A percentile compares a stretch with the other conserved stretches of the same genome.
These are phyloP conservation scores for Channa maculata DNA, from an alignment of 2,113 vertebrate genomes.

Conservation along the genomic window DNA sequence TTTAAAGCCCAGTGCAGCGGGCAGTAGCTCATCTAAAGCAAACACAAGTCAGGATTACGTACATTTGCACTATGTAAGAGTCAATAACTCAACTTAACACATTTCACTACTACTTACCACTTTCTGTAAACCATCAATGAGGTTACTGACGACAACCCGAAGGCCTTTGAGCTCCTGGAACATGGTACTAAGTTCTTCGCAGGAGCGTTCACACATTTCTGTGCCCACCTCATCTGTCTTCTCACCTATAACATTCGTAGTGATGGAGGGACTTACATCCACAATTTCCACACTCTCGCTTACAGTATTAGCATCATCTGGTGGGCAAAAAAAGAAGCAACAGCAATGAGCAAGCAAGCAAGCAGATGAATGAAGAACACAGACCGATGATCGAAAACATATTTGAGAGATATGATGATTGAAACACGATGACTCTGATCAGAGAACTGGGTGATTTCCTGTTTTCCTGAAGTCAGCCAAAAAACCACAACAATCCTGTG, in stretches of 20 bases:
- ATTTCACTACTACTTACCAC: slow-evolving; percentile 85
- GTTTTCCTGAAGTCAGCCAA: slow-evolving; percentile 37
- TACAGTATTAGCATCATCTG: slow-evolving; percentile 90
- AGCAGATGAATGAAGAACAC: slow-evolving; percentile 8
- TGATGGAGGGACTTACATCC: slow-evolving; percentile 86
- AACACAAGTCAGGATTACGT: slow-evolving; percentile 20
- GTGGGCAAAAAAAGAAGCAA: slow-evolving; percentile 3
- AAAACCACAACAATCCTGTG: slow-evolving; percentile 47
- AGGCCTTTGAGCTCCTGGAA: slow-evolving; percentile 93
- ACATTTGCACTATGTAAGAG: slow-evolving; percentile 5
- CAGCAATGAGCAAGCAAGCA: slow-evolving; percentile 10
- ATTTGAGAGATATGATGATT: slow-evolving; percentile 36
- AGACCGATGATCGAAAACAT: slow-evolving; percentile 48
- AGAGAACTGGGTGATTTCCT: slow-evolving; percentile 49
- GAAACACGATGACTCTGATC: slow-evolving; percentile 44
- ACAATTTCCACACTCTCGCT: slow-evolving; percentile 89
- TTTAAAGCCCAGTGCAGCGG: slow-evolving; percentile 5
- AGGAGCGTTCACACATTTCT: slow-evolving; percentile 93
- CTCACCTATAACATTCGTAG: slow-evolving; percentile 85
- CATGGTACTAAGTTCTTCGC: slow-evolving; percentile 92
- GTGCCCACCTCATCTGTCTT: slow-evolving; percentile 76
- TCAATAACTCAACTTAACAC: neutral
- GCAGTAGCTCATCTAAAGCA: slow-evolving; percentile 39
- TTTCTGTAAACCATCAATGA: slow-evolving; percentile 93
- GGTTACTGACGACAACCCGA: slow-evolving; percentile 89